Evolutionary conservation across 2,888 invertebrate species (phyloP).

Genomic region (Caenorhabditis doughertyi): DNA sequence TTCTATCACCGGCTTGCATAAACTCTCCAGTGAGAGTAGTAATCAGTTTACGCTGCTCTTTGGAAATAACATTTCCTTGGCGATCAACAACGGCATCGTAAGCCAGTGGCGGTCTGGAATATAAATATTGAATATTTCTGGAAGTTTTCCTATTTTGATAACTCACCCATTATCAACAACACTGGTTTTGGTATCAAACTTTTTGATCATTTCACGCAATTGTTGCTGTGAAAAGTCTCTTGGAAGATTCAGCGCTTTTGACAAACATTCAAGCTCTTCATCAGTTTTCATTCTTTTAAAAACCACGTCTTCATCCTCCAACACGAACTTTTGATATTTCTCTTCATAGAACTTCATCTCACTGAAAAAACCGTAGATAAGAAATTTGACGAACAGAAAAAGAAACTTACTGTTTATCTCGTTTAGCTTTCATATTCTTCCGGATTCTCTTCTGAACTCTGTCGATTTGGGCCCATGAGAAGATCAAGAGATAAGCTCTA

Average conservation of each 20-base stretch:
- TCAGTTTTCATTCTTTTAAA: constrained; percentile 5
- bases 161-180: no score
- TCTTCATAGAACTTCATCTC: neutral
- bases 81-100: neutral
- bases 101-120: neutral
- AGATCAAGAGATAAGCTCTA: neutral
- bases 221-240: neutral
- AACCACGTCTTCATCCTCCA: neutral
- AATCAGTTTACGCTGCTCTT: constrained; percentile 14
- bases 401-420: neutral
- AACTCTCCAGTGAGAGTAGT: constrained; percentile 9
- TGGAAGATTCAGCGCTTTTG: constrained; percentile 8
- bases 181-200: no score
- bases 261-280: constrained; percentile 3
- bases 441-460: neutral
- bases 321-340: neutral
- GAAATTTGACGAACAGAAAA: neutral
- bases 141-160: no score
- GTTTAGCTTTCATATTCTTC: neutral
- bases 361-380: neutral
- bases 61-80: neutral
- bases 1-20: no score
- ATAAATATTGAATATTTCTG: neutral
- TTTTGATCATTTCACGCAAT: neutral
- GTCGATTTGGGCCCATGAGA: neutral